These are phyloP conservation scores for Premnoplex brunnescens DNA, from an alignment of 2,797 vertebrate species.

Conservation along the genomic window DNA sequence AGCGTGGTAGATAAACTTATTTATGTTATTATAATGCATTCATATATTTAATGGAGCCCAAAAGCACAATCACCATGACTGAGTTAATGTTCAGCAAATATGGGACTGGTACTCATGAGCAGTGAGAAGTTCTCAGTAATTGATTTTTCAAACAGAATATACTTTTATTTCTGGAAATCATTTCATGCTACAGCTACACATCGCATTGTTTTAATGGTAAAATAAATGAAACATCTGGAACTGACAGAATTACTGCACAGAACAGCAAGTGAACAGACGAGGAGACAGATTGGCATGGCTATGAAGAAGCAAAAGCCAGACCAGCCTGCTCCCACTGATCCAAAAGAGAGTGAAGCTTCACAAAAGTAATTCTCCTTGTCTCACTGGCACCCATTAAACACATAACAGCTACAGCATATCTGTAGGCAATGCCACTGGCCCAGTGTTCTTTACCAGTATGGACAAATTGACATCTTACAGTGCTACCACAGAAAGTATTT, in stretches of 20 bases:
- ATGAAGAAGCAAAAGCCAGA: not conserved
- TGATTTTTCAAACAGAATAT: not conserved
- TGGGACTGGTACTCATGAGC: not conserved
- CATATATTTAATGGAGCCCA: not conserved
- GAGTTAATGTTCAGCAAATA: not conserved
- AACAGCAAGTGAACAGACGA: conserved; percentile 16
- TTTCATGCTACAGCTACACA: not conserved
- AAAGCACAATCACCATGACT: not conserved
- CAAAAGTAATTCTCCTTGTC: not conserved
- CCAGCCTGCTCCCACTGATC: not conserved
- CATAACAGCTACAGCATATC: not conserved
- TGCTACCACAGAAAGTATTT: not conserved
- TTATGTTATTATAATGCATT: not conserved
- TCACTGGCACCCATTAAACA: not conserved
- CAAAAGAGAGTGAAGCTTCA: not conserved
- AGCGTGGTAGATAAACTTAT: not conserved
- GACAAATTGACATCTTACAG: not conserved
- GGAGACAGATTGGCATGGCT: not conserved
- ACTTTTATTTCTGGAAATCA: not conserved
- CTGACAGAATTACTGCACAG: not conserved
- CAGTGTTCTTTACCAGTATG: not conserved
- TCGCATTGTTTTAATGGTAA: not conserved
- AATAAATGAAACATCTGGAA: conserved; percentile 32
- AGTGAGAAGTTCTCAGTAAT: not conserved
- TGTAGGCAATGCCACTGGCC: not conserved